Evolutionary conservation across 2,888 invertebrate species (phyloP).

Genomic region (Melanchra persicariae): DNA sequence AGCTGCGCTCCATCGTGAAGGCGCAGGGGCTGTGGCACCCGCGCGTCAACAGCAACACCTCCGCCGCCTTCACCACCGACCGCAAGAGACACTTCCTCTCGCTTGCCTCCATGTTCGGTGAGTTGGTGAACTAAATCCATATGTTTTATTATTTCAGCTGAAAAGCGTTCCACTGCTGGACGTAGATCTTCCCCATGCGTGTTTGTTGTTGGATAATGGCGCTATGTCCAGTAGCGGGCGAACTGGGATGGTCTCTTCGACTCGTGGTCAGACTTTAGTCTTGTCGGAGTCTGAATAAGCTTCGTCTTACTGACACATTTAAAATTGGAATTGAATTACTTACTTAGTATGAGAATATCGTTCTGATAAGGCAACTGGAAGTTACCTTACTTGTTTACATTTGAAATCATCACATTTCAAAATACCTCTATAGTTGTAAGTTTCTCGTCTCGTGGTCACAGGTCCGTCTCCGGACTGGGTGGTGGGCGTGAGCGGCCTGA

Average conservation of each 20-base stretch:
- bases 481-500: constrained; percentile 96
- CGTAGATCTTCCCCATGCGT: too few relatives aligned
- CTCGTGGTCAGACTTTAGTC: too few relatives aligned
- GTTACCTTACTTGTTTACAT: not conserved
- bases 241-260: too few relatives aligned
- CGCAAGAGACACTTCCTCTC: constrained; percentile 96
- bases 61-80: constrained; percentile 95
- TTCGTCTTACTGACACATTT: too few relatives aligned
- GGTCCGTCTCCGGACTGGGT: constrained; percentile 99
- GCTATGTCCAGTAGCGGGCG: too few relatives aligned
- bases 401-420: not conserved
- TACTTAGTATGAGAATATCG: not conserved
- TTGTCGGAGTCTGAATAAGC: too few relatives aligned
- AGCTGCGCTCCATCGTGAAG: constrained; percentile 96
- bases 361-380: not conserved
- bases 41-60: constrained; percentile 95
- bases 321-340: too few relatives aligned
- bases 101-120: constrained; percentile 95
- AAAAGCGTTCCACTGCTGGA: not conserved
- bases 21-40: constrained; percentile 97
- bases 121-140: not conserved
- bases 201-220: too few relatives aligned
- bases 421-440: not conserved
- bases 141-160: not conserved
- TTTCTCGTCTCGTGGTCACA: constrained; percentile 68